phyloP scores from a whole-genome alignment of 1,140 invertebrate species.

The Condylostylus longicornis region DNA sequence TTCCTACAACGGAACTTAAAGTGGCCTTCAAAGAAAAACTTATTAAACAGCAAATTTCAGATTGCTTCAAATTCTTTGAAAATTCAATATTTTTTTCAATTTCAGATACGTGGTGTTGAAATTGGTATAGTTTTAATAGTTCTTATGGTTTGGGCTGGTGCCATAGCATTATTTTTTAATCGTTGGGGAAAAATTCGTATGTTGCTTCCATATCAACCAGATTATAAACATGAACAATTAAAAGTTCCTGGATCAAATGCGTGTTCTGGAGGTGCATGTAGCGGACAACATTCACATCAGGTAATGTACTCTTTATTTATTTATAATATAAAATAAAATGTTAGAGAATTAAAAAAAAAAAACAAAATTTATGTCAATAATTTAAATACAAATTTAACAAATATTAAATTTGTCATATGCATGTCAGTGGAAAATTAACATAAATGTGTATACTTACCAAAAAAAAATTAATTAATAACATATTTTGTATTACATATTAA shows the following conservation, averaged over 20 bases:
- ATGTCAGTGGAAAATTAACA: too few relatives aligned
- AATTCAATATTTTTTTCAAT: constrained; percentile 8
- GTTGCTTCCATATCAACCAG: constrained; percentile 80
- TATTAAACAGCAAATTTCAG: neutral
- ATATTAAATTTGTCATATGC: too few relatives aligned
- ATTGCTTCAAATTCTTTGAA: neutral
- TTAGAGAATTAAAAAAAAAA: too few relatives aligned
- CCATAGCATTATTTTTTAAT: constrained; percentile 79
- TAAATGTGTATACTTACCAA: too few relatives aligned
- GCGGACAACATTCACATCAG: constrained; percentile 35
- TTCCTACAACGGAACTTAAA: too few relatives aligned
- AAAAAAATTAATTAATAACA: too few relatives aligned
- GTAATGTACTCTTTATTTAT: too few relatives aligned
- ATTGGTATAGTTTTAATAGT: constrained; percentile 75
- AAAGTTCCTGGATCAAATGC: constrained; percentile 65
- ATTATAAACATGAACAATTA: constrained; percentile 68
- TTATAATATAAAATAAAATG: too few relatives aligned
- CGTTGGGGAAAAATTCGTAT: constrained; percentile 86
- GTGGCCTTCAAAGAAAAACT: too few relatives aligned
- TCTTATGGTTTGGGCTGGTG: constrained; percentile 71
- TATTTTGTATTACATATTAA: too few relatives aligned
- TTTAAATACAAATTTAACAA: too few relatives aligned
- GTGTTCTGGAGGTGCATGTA: constrained; percentile 44
- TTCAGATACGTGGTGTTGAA: constrained; percentile 68
- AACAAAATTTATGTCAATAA: too few relatives aligned